Evolutionary conservation across 2,113 vertebrate genomes (phyloP).

Genomic region (Coptodon rendalli): DNA sequence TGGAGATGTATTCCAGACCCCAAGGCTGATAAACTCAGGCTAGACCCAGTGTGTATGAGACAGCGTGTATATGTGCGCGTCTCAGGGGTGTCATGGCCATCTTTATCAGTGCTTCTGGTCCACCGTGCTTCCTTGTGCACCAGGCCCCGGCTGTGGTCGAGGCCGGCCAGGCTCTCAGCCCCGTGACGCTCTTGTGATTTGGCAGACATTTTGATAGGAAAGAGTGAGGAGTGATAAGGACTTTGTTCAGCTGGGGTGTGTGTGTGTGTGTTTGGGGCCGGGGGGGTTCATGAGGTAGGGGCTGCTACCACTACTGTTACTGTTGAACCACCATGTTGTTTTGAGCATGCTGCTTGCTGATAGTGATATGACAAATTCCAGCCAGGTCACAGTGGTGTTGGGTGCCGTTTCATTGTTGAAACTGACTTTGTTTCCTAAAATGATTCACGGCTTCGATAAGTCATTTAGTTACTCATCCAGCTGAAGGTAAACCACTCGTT

Average conservation of each 20-base stretch:
- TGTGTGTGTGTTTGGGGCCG: background rate
- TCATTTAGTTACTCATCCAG: background rate
- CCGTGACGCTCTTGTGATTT: slow-evolving; percentile 64
- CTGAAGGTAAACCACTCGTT: background rate
- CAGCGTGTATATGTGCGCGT: background rate
- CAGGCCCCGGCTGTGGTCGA: slow-evolving; percentile 23
- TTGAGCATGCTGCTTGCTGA: background rate
- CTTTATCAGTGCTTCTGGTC: slow-evolving; percentile 55
- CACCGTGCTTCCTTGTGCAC: slow-evolving; percentile 25
- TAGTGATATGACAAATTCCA: background rate
- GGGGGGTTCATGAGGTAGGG: background rate
- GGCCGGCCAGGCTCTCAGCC: slow-evolving; percentile 44
- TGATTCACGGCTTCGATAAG: background rate
- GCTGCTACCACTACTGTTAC: background rate
- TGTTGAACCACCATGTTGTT: slow-evolving; percentile 7
- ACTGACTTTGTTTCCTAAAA: background rate
- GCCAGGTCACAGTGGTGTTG: background rate
- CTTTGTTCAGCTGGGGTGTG: slow-evolving; percentile 16
- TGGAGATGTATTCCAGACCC: slow-evolving; percentile 47
- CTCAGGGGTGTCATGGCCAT: slow-evolving; percentile 42
- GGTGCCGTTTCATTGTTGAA: background rate
- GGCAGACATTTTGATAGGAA: slow-evolving; percentile 70
- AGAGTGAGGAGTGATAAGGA: slow-evolving; percentile 53
- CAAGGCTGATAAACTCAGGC: slow-evolving; percentile 36
- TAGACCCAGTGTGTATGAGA: background rate